Evolutionary conservation across 1,140 invertebrate genomes (phyloP), one percentile per base, ranked within the genome.

Genomic region (Brachionus angularis): DNA sequence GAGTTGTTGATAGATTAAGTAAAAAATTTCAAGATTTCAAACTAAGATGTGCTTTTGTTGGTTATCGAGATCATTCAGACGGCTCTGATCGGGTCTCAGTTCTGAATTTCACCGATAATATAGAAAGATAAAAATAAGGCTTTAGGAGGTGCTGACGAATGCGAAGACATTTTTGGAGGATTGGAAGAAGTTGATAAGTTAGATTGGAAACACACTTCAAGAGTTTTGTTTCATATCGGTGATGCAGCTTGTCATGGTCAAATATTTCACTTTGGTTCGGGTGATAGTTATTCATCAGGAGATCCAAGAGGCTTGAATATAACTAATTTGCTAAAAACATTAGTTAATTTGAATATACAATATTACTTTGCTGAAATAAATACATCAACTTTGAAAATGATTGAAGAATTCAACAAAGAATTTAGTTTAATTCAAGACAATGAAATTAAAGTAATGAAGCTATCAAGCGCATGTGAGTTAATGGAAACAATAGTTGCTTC

Each of bases 221-320:
- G 55, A 14, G 34, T 61, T 27, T 14, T 61, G 3, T 25, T 61
- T 39, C 55, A 61, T 42, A 61, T 61, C 5, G 33, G 55, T 12
- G 55, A 61, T 61, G 33, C 55, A 8, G 34, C 55, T 21, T 61
- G 55, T 61, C 55, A 61, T 61, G 55, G 55, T 42, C 27, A 21
- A 36, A 23, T 18, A 25, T 61, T 39, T 61, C 55, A 61, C 4
- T 7, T 18, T 25, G 10, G 16, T 23, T 18, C 34, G 2, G 23
- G 42, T 61, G 55, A 61, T 42, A 25, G 21, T 4, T 61, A 42
- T 42, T 36, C 34, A 21, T 1, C 3, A 23, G 55, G 55, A 1
- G 55, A 61, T 10, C 55, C 55, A 39, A 21, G 34, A 27, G 34
- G 34, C 21, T 25, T 39, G 8, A n/a, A 42, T 5, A 39, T 61